These are phyloP conservation scores for Eristalinus sepulchralis DNA, from an alignment of 2,888 invertebrate species.

Conservation along the genomic window DNA sequence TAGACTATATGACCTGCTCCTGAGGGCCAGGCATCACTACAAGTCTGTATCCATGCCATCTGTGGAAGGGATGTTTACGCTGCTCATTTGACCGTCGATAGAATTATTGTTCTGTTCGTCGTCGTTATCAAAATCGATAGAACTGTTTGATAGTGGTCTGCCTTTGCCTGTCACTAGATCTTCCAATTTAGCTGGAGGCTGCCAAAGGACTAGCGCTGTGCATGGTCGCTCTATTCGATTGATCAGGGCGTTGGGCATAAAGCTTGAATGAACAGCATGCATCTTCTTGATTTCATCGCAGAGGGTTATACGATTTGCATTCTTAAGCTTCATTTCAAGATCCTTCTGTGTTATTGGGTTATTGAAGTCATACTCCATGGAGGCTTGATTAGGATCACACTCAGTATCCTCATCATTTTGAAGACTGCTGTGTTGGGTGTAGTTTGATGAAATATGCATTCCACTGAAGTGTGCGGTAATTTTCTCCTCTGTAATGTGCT, in stretches of 20 bases:
- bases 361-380: conserved; percentile 58
- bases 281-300: conserved; percentile 88
- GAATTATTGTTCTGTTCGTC: conserved; percentile 47
- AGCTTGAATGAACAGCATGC: conserved; percentile 82
- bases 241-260: conserved; percentile 86
- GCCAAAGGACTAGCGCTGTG: conserved; percentile 91
- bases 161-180: conserved; percentile 46
- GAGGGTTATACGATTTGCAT: conserved; percentile 83
- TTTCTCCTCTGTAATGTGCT: conserved; percentile 91
- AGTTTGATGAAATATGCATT: conserved; percentile 86
- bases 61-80: not conserved
- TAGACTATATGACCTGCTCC: not conserved
- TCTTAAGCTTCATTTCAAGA: conserved; percentile 79
- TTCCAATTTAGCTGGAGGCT: conserved; percentile 84
- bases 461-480: conserved; percentile 91
- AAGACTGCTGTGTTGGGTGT: conserved; percentile 72
- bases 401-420: not conserved
- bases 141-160: not conserved
- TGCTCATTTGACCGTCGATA: conserved; percentile 31
- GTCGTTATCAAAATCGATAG: conserved; percentile 44
- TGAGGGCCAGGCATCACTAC: conserved; percentile 26
- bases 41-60: conserved; percentile 68
- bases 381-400: conserved; percentile 66
- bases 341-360: conserved; percentile 77
- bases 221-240: conserved; percentile 87